Conservation (phyloP, 2,113 vertebrate genomes). For the Verasper variegatus region DNA sequence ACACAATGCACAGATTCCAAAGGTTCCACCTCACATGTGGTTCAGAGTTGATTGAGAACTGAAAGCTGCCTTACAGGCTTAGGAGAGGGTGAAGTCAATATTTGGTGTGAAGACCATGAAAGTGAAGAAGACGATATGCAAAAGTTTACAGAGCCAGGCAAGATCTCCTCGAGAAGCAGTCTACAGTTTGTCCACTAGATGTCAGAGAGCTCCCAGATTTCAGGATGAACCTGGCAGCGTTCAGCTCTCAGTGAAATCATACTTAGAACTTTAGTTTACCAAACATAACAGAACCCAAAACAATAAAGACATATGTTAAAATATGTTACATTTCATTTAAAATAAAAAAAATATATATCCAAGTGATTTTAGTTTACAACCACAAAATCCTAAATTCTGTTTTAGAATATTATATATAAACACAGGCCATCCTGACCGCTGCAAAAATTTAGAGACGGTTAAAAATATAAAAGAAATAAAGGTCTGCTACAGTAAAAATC, state of each 20-base stretch:
- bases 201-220: constrained; percentile 66
- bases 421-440: not conserved
- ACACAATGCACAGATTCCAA: too few species aligned
- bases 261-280: not conserved
- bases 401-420: not conserved
- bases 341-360: too few species aligned
- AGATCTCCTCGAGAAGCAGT: not conserved
- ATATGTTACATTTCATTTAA: not conserved
- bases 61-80: too few species aligned
- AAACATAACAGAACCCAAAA: not conserved
- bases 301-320: not conserved
- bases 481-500: not conserved
- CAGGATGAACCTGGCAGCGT: not conserved
- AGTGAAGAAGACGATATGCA: too few species aligned
- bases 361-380: too few species aligned
- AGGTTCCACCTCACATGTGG: too few species aligned
- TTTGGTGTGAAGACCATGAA: too few species aligned
- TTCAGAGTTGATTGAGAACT: too few species aligned
- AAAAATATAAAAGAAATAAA: not conserved
- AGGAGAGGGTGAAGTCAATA: too few species aligned
- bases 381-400: not conserved
- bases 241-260: not conserved
- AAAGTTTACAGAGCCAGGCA: too few species aligned
- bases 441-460: not conserved
- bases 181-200: constrained; percentile 70